Base-by-base conservation (phyloP, 2,113 vertebrate genomes). In the Noctilio leporinus region DNA sequence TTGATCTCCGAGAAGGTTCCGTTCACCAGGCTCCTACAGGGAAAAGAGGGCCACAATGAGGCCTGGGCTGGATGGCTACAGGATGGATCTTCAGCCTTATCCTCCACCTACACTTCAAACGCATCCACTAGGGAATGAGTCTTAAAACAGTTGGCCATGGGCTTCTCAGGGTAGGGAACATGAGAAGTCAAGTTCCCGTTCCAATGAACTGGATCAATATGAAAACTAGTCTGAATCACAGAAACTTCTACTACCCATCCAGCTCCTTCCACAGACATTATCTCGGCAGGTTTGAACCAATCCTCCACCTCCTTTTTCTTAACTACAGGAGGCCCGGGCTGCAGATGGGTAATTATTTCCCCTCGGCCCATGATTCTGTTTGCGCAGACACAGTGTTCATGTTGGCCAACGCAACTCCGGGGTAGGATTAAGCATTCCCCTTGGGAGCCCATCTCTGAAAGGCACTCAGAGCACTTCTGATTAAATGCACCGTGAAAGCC, bases 1-100 rank as follows among this genome's bases (percentile, higher is more conserved):
- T 99, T 99, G 97, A 99, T 98, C 98, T 99, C 99, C 0, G 98
- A 98, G 98, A 99, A 99, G 24, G 99, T 99, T 96, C 99, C 99
- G 97, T 99, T 99, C 38, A 99, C 99, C 95, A 99, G 98, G 96
- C 99, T 99, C 99, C 99, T 99, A 97, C 0, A 80, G 95, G 86
- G 86, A 94, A 87, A 67, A 96, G 45, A 59, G 35, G 47, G 28
- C 75, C 49, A 85, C 55, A 95, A 33, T 4, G 15, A 77, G 62
- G 55, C 43, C 81, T 40, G 14, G 38, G 80, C 87, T 49, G 55
- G 70, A 57, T 73, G 51, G 55, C 59, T 4, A 30, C 33, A 19
- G 16, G 10, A 9, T 15, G 22, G 67, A 40, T 38, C 3, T 28
- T 4, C 0, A 2, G 35, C n/a, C n/a, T 47, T 24, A 55, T 1